These are phyloP conservation scores for Tupaia tana DNA, from an alignment of 2,113 vertebrate genomes.

Conservation along the genomic window DNA sequence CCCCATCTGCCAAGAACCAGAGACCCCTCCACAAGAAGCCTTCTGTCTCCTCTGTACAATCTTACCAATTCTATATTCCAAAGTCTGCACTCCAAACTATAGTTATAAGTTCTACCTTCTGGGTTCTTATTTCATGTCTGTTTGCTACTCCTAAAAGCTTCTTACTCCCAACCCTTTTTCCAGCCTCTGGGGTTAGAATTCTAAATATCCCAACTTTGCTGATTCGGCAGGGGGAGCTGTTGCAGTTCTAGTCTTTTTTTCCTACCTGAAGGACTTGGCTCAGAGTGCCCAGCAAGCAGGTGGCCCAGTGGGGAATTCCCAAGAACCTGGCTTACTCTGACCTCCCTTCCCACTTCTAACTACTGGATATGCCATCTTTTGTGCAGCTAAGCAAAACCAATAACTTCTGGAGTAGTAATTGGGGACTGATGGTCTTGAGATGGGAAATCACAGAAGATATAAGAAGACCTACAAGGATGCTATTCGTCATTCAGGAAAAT, in stretches of 20 bases:
- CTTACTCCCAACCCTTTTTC: not conserved
- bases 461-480: slow-evolving; percentile 26
- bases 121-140: not conserved
- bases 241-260: not conserved
- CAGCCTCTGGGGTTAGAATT: not conserved
- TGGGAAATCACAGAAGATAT: not conserved
- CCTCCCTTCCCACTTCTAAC: no score
- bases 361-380: no score
- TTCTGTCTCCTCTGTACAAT: not conserved
- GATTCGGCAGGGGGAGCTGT: not conserved
- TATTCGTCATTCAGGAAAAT: slow-evolving; percentile 50
- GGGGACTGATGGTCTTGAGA: not conserved
- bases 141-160: not conserved
- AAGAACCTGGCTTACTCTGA: no score
- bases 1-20: not conserved
- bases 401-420: no score
- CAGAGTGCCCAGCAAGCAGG: not conserved
- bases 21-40: not conserved
- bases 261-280: not conserved
- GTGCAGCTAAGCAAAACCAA: no score
- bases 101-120: not conserved
- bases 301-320: not conserved
- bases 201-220: not conserved
- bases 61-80: slow-evolving; percentile 28
- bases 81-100: not conserved